Evolutionary conservation across 2,113 vertebrate genomes (phyloP).

Genomic region (Cettia cetti): DNA sequence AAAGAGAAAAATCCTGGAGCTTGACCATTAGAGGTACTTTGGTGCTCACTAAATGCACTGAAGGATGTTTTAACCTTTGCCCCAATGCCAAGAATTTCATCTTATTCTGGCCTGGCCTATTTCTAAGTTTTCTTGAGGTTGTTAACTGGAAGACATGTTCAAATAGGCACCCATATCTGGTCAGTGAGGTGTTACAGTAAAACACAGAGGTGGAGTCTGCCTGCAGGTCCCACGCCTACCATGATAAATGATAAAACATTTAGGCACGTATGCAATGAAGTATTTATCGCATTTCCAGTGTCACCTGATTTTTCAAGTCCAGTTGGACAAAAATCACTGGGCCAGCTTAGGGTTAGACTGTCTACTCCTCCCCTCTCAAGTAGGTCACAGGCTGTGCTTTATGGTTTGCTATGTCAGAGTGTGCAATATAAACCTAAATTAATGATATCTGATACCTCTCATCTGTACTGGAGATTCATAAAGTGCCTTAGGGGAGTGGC

Average conservation of each 20-base stretch:
- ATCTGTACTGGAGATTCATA: neutral
- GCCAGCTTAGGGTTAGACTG: neutral
- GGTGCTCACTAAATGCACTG: accelerated
- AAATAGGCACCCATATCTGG: neutral
- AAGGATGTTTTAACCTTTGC: neutral
- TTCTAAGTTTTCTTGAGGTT: neutral
- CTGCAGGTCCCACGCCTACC: neutral
- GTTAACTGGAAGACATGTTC: neutral
- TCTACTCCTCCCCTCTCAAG: neutral
- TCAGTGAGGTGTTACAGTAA: neutral
- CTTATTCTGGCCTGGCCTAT: neutral
- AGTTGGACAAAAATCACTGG: neutral
- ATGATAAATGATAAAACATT: neutral
- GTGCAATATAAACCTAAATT: neutral
- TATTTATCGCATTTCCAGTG: neutral
- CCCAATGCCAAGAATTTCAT: neutral
- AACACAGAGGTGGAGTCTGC: neutral
- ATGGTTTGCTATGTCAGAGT: neutral
- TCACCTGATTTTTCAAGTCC: neutral
- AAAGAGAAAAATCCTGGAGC: neutral
- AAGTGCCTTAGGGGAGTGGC: neutral
- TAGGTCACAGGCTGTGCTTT: neutral
- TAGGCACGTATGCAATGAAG: neutral
- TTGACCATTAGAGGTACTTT: neutral
- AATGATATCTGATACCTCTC: neutral